phyloP scores from a whole-genome alignment of 2,113 vertebrate species.

The Chionomys nivalis region DNA sequence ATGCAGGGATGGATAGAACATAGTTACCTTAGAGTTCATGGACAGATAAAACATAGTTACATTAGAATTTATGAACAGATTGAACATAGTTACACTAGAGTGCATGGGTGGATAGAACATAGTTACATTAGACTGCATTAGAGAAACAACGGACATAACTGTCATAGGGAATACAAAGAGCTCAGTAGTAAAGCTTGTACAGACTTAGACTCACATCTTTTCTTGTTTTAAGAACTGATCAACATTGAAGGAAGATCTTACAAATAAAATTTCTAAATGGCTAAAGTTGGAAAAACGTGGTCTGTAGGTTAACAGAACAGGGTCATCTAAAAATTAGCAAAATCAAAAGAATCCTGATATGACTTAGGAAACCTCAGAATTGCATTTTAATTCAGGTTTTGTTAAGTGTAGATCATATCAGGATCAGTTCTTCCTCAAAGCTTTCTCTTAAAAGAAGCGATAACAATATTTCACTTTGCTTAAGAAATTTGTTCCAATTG shows the following conservation, averaged over 20 bases:
- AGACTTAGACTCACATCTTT: neutral
- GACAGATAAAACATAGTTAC: neutral
- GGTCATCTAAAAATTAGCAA: neutral
- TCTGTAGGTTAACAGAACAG: neutral
- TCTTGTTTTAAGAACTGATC: neutral
- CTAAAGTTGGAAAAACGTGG: neutral
- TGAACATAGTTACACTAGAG: neutral
- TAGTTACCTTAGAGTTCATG: no score
- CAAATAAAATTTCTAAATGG: neutral
- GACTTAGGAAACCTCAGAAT: neutral
- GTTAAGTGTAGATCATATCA: neutral
- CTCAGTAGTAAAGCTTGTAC: neutral
- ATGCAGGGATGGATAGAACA: no score
- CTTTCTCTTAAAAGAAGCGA: neutral
- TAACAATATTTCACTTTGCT: neutral
- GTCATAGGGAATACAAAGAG: neutral
- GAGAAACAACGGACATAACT: neutral
- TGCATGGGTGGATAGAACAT: neutral
- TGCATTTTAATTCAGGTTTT: neutral
- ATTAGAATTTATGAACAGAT: no score
- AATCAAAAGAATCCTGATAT: neutral
- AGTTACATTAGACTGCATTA: neutral
- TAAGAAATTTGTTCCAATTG: neutral
- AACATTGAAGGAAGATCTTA: neutral
- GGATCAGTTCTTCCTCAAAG: neutral